A percentile compares a stretch with the other conserved stretches of the same genome.
Conservation (phyloP, 2,113 vertebrate species). For the Alaudala cheleensis region DNA sequence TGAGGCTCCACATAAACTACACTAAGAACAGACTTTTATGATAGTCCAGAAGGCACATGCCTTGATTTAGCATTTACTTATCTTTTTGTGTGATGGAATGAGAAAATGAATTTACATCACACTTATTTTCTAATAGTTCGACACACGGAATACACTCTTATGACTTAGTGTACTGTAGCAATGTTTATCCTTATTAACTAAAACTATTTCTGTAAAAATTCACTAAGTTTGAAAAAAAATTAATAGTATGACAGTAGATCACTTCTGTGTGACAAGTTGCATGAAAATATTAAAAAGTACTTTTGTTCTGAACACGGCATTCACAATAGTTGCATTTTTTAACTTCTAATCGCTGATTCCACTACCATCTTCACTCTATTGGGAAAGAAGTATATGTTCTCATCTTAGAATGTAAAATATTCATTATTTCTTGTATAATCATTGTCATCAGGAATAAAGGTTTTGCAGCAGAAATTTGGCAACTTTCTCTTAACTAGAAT, state of each 20-base stretch:
- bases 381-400: neutral
- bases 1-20: neutral
- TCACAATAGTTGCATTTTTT: neutral
- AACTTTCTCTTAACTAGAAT: neutral
- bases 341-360: neutral
- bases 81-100: neutral
- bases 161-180: neutral
- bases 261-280: neutral
- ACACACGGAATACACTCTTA: neutral
- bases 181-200: neutral
- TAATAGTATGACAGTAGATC: neutral
- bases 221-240: neutral
- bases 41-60: neutral
- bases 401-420: neutral
- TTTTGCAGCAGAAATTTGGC: neutral
- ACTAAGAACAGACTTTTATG: neutral
- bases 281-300: neutral
- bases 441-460: neutral
- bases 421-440: neutral
- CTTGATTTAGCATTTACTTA: rapidly evolving
- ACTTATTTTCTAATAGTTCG: neutral
- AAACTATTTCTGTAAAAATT: neutral
- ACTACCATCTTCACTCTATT: neutral
- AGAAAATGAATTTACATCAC: neutral
- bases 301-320: neutral